Conservation (phyloP, 2,888 invertebrate species). For the Drosophila acutilabella region DNA sequence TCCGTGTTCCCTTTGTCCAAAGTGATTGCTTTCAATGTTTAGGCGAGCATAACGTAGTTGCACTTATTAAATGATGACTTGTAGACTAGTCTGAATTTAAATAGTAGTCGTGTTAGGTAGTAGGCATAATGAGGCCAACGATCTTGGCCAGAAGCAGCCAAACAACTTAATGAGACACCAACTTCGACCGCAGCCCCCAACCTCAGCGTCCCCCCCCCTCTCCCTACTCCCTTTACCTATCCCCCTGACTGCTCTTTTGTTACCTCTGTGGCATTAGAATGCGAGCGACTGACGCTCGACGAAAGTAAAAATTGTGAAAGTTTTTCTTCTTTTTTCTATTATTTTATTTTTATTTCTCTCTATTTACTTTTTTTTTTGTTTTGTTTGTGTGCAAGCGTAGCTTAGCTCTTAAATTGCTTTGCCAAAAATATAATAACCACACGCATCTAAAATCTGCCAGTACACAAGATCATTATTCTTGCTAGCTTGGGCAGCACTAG, state of each 20-base stretch:
- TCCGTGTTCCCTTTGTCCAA: slow-evolving; percentile 62
- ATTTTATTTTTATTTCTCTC: slow-evolving; percentile 3
- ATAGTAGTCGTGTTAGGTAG: not conserved
- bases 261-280: slow-evolving; percentile 63
- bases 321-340: slow-evolving; percentile 41
- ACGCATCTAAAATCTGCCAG: slow-evolving; percentile 48
- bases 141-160: slow-evolving; percentile 71
- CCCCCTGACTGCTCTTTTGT: slow-evolving; percentile 31
- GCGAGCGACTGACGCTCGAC: slow-evolving; percentile 65
- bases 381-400: slow-evolving; percentile 16
- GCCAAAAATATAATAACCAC: slow-evolving; percentile 49
- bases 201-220: not conserved
- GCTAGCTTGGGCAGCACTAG: slow-evolving; percentile 16
- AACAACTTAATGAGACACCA: slow-evolving; percentile 70
- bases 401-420: slow-evolving; percentile 51
- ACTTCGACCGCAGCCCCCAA: slow-evolving; percentile 16
- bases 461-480: slow-evolving; percentile 49
- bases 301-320: slow-evolving; percentile 79
- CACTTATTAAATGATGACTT: slow-evolving; percentile 58
- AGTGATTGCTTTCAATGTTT: slow-evolving; percentile 54
- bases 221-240: not conserved
- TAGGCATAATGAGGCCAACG: slow-evolving; percentile 73
- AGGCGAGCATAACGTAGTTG: slow-evolving; percentile 74
- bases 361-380: slow-evolving; percentile 13
- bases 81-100: slow-evolving; percentile 27